Base-by-base conservation (phyloP, 2,888 invertebrate species). In the Caenorhabditis uteleia region DNA sequence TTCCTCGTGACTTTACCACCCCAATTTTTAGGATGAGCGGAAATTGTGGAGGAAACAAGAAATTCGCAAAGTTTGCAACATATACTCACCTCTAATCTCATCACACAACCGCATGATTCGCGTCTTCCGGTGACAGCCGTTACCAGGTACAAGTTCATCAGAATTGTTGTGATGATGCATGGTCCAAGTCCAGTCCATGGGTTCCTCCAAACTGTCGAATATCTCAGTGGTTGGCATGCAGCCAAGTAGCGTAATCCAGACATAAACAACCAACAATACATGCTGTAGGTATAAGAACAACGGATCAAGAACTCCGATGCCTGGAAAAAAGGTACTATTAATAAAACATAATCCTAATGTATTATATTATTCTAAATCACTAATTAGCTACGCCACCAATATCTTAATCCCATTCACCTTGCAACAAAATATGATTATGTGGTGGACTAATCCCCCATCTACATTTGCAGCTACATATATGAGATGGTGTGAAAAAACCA, bases 241-340 rank as follows among this genome's bases (percentile, higher is more conserved):
- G 79, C 78, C 21, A 74, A 27, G 44, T 74, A 79, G 12, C 79
- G 70, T 25, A 79, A 48, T 20, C 66, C 68, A 2, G 74, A 75
- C 79, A 79, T 79, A 46, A 69, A 71, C n/a, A 75, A 45, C 76
- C 75, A 79, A 26, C 71, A 77, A 59, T 75, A 79, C 77, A 78
- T 77, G 36, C 70, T 73, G 38, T 73, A 70, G 20, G 71, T 68
- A 57, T 77, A 78, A 20, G 71, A 74, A 23, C 62, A 67, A 34
- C 72, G 74, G 8, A 62, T 51, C 8, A 58, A 25, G 47, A 76
- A 77, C 39, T 72, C 65, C n/a, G 75, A 51, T 2, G 62, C 26
- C 72, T 79, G 56, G 31, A 68, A 53, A 26, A 46, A 26, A 20
- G 2, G n/a, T n/a, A n/a, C n/a, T n/a, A 48, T 14, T 23, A 38